Percentiles rank a stretch among this genome's conserved stretches.
These are phyloP conservation scores for Harpagoxenus sublaevis DNA, from an alignment of 2,888 invertebrate species.

Conservation along the genomic window DNA sequence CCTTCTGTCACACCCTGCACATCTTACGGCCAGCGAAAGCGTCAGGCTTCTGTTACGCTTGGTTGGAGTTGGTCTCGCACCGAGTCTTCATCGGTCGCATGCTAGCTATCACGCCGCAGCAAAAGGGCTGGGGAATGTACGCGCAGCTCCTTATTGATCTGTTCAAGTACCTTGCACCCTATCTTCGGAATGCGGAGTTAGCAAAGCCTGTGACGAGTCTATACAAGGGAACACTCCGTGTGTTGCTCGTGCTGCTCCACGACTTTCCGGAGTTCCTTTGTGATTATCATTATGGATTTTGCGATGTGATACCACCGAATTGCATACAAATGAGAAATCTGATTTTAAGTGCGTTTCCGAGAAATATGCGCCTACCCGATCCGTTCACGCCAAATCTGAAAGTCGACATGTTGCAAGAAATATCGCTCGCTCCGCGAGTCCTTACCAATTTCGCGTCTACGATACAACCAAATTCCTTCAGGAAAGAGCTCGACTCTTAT, in stretches of 20 bases:
- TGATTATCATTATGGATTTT: slow-evolving; percentile 99
- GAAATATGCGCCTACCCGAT: slow-evolving; percentile 99
- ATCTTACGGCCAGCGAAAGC: slow-evolving; percentile 96
- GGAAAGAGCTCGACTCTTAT: slow-evolving; percentile 98
- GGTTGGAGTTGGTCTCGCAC: slow-evolving; percentile 99
- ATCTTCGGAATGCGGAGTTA: slow-evolving; percentile 98
- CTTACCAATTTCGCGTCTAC: slow-evolving; percentile 95
- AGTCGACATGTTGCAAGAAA: slow-evolving; percentile 96
- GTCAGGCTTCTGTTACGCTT: slow-evolving; percentile 99
- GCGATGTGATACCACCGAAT: slow-evolving; percentile 99
- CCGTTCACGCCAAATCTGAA: slow-evolving; percentile 99
- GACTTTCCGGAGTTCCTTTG: slow-evolving; percentile 99
- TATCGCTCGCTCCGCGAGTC: slow-evolving; percentile 95
- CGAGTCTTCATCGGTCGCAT: slow-evolving; percentile 98
- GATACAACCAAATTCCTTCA: slow-evolving; percentile 95
- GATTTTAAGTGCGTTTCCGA: slow-evolving; percentile 98
- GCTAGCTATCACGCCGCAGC: slow-evolving; percentile 95
- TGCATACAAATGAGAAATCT: slow-evolving; percentile 99
- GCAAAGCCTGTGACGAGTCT: slow-evolving; percentile 97
- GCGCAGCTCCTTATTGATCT: slow-evolving; percentile 98
- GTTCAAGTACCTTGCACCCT: slow-evolving; percentile 98
- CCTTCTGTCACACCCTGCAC: slow-evolving; percentile 98
- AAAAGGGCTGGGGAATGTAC: slow-evolving; percentile 99
- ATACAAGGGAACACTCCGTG: slow-evolving; percentile 98
- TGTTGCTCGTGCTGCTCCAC: slow-evolving; percentile 97